Evolutionary conservation across 2,888 invertebrate species (phyloP).

Genomic region (Latheticus oryzae): DNA sequence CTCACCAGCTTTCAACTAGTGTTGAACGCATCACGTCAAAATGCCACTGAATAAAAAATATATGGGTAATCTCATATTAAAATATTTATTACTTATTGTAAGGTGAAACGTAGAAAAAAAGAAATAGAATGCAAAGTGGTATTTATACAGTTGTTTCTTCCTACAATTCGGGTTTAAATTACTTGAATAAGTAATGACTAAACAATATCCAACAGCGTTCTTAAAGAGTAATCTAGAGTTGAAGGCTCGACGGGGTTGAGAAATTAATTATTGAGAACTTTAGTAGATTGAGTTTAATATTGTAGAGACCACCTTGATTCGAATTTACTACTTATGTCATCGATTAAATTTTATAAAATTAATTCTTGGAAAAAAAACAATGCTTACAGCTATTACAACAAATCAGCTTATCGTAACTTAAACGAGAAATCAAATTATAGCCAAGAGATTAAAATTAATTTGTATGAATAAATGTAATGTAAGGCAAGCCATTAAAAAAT

Average conservation of each 20-base stretch:
- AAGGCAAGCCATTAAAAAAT: slow-evolving; percentile 48
- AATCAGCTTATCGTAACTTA: slow-evolving; percentile 31
- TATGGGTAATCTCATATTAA: slow-evolving; percentile 11
- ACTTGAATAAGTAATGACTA: slow-evolving; percentile 48
- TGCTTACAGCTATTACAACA: slow-evolving; percentile 23
- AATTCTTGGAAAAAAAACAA: slow-evolving; percentile 22
- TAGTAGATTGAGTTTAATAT: slow-evolving; percentile 52
- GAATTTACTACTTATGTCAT: slow-evolving; percentile 50
- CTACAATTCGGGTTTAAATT: slow-evolving; percentile 43
- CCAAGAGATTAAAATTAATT: slow-evolving; percentile 48
- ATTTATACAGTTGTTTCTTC: slow-evolving; percentile 18
- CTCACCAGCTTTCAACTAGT: slow-evolving; percentile 4
- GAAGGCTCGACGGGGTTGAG: slow-evolving; percentile 47
- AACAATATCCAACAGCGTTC: slow-evolving; percentile 50
- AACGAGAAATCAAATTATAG: slow-evolving; percentile 17
- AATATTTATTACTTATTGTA: slow-evolving; percentile 14
- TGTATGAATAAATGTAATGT: slow-evolving; percentile 50
- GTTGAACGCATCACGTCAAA: too few species aligned
- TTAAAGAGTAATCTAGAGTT: slow-evolving; percentile 50
- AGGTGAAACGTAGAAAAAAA: background rate
- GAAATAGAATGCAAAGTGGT: slow-evolving; percentile 21
- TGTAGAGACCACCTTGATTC: slow-evolving; percentile 44
- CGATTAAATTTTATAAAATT: slow-evolving; percentile 40
- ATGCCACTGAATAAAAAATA: slow-evolving; percentile 5
- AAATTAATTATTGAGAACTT: slow-evolving; percentile 50